These are phyloP conservation scores for Nomada lathburiana DNA, from an alignment of 2,888 invertebrate genomes.

Conservation along the genomic window DNA sequence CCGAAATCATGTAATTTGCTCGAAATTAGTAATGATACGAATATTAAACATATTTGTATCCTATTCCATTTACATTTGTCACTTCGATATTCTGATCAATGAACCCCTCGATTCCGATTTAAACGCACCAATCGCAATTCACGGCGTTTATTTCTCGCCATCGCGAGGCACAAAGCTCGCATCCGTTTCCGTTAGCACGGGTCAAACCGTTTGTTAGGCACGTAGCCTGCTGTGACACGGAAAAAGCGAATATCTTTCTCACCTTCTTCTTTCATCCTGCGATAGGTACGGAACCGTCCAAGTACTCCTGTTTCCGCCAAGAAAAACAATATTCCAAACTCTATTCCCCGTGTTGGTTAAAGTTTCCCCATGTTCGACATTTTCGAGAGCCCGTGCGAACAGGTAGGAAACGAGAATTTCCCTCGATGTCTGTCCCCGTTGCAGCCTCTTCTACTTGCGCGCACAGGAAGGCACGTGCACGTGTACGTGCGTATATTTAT, in stretches of 20 bases:
- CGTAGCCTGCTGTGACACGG: neutral
- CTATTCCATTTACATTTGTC: neutral
- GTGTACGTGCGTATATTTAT: neutral
- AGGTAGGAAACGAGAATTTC: constrained; percentile 42
- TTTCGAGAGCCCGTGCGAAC: neutral
- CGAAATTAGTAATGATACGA: too few relatives aligned
- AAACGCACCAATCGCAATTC: neutral
- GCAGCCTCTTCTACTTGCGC: constrained; percentile 12
- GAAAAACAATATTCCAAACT: constrained; percentile 16
- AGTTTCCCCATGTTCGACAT: constrained; percentile 29
- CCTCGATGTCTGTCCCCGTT: constrained; percentile 22
- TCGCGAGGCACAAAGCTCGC: constrained; percentile 11
- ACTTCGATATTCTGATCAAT: constrained; percentile 2
- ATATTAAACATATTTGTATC: neutral
- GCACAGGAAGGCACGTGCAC: neutral
- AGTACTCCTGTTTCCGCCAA: neutral
- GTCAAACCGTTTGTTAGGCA: constrained; percentile 25
- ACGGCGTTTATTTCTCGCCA: neutral
- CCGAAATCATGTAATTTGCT: neutral
- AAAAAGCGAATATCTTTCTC: neutral
- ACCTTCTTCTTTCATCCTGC: neutral
- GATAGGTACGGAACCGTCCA: neutral
- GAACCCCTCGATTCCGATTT: neutral
- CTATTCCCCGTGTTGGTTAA: neutral
- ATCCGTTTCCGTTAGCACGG: constrained; percentile 21